phyloP scores from a whole-genome alignment of 2,113 vertebrate genomes.

The Onychorhynchus coronatus region DNA sequence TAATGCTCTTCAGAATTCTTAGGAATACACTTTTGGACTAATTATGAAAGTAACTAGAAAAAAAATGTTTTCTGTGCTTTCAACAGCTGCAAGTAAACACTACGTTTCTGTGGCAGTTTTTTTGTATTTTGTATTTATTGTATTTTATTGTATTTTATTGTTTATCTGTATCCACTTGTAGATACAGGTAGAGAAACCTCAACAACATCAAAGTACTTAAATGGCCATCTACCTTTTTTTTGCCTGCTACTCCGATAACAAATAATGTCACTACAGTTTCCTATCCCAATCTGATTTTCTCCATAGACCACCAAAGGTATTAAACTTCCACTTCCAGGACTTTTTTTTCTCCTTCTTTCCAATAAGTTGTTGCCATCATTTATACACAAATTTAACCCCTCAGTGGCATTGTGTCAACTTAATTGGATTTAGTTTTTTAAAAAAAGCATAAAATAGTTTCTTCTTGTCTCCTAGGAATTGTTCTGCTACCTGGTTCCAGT shows the following conservation, averaged over 20 bases:
- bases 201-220: constrained; percentile 53
- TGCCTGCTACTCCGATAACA: not conserved
- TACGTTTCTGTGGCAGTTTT: not conserved
- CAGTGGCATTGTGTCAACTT: not conserved
- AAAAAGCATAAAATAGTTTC: not conserved
- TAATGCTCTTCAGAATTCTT: not conserved
- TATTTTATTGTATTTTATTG: too few species aligned
- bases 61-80: not conserved
- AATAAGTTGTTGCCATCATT: constrained; percentile 29
- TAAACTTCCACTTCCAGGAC: constrained; percentile 10
- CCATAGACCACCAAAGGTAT: constrained; percentile 16
- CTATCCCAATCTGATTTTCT: constrained; percentile 38
- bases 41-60: constrained; percentile 16
- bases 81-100: not conserved
- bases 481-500: not conserved
- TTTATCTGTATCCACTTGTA: not conserved
- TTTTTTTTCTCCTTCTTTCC: constrained; percentile 22
- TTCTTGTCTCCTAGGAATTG: not conserved
- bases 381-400: constrained; percentile 14
- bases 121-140: too few species aligned
- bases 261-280: constrained; percentile 37
- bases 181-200: not conserved
- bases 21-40: not conserved
- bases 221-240: constrained; percentile 38
- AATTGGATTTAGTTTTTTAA: constrained; percentile 5